Percentiles rank a stretch among this genome's conserved stretches.
Evolutionary conservation across 2,888 invertebrate genomes (phyloP).

Genomic region (Macropis europaea): DNA sequence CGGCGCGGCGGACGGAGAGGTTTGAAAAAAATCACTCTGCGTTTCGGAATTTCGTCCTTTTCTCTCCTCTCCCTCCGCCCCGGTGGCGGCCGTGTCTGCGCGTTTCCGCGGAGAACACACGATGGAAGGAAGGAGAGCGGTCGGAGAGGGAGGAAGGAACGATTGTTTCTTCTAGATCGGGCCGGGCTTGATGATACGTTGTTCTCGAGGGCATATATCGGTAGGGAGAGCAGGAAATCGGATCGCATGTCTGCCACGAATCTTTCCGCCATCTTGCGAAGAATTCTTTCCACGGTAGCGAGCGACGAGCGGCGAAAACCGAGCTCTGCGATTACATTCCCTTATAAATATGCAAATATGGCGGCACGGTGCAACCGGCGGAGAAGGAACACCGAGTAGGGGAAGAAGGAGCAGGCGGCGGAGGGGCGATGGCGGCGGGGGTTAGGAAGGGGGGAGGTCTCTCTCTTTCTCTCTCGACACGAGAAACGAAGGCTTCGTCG

Average conservation of each 20-base stretch:
- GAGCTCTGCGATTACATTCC: slow-evolving; percentile 78
- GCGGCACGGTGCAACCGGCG: slow-evolving; percentile 64
- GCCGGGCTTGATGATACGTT: slow-evolving; percentile 65
- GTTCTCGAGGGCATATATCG: slow-evolving; percentile 35
- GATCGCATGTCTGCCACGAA: slow-evolving; percentile 79
- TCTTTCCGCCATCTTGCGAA: slow-evolving; percentile 79
- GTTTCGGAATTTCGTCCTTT: no score
- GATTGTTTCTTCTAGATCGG: slow-evolving; percentile 70
- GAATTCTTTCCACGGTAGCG: slow-evolving; percentile 71
- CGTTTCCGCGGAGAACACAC: slow-evolving; percentile 10
- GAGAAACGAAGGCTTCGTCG: slow-evolving; percentile 32
- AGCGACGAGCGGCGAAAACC: slow-evolving; percentile 77
- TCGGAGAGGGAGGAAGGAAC: slow-evolving; percentile 39
- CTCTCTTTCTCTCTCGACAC: no score
- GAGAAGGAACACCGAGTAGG: slow-evolving; percentile 51
- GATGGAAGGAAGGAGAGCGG: slow-evolving; percentile 34
- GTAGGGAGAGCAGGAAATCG: slow-evolving; percentile 71
- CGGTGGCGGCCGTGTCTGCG: no score
- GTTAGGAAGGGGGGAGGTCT: slow-evolving; percentile 36
- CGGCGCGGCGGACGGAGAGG: no score
- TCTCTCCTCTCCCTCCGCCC: no score
- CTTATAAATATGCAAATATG: slow-evolving; percentile 80
- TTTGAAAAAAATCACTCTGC: no score
- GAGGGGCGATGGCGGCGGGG: slow-evolving; percentile 24
- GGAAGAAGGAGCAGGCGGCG: slow-evolving; percentile 42